Conservation (phyloP, 2,113 vertebrate species). For the Hystrix brachyura region DNA sequence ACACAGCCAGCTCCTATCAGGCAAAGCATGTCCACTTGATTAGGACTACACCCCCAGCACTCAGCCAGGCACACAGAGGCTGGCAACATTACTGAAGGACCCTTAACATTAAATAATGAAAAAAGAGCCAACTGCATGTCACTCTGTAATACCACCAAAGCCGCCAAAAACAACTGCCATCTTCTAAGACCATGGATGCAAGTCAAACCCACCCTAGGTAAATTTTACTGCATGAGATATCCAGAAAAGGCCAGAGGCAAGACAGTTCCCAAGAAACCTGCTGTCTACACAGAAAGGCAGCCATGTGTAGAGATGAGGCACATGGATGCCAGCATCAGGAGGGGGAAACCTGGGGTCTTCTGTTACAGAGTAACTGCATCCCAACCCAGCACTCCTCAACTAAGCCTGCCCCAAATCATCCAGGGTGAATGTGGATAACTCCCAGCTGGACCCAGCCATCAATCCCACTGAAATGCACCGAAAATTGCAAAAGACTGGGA, state of each 20-base stretch:
- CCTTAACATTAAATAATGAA: background rate
- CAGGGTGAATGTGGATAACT: background rate
- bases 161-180: background rate
- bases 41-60: background rate
- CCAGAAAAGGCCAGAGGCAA: background rate
- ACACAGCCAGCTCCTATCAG: background rate
- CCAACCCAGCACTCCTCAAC: background rate
- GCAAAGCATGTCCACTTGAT: background rate
- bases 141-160: background rate
- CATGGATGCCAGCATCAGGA: background rate
- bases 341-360: background rate
- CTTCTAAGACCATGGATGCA: background rate
- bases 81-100: background rate
- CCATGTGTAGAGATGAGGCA: background rate
- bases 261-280: background rate
- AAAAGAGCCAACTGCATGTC: background rate
- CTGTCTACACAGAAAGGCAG: background rate
- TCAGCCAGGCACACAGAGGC: background rate
- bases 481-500: background rate
- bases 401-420: background rate
- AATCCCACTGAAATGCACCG: background rate
- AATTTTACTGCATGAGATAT: background rate
- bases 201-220: background rate
- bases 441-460: background rate
- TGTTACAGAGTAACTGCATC: background rate